phyloP scores from a whole-genome alignment of 2,888 invertebrate species.

The Papilio gigon region DNA sequence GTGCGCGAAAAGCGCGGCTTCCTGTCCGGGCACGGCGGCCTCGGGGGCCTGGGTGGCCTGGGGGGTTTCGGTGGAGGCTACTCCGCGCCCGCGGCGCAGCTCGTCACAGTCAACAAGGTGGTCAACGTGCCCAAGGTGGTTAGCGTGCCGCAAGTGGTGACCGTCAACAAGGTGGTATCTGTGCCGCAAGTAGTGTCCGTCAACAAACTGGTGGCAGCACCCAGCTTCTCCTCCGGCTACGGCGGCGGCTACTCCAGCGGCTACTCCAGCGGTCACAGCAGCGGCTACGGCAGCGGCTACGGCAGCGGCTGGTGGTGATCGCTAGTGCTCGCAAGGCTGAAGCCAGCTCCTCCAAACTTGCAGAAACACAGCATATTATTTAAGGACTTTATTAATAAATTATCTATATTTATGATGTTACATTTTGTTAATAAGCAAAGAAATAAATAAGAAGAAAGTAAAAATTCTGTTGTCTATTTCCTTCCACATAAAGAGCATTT shows the following conservation, averaged over 20 bases:
- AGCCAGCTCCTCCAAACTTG: neutral
- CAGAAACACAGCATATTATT: slow-evolving; percentile 1
- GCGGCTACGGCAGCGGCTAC: slow-evolving; percentile 42
- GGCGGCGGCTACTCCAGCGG: slow-evolving; percentile 34
- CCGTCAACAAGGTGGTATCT: slow-evolving; percentile 59
- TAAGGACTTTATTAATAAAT: slow-evolving; percentile 4
- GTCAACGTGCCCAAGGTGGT: slow-evolving; percentile 57
- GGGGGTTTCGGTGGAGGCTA: slow-evolving; percentile 40
- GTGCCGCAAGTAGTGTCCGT: slow-evolving; percentile 61
- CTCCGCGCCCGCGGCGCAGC: slow-evolving; percentile 51
- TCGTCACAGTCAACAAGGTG: slow-evolving; percentile 55
- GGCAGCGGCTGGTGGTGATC: slow-evolving; percentile 47
- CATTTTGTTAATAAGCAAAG: too few relatives aligned
- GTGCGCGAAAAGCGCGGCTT: slow-evolving; percentile 43
- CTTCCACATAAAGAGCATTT: too few relatives aligned
- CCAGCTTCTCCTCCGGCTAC: slow-evolving; percentile 15
- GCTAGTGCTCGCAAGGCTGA: neutral
- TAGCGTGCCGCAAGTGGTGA: slow-evolving; percentile 55
- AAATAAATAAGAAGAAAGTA: too few relatives aligned
- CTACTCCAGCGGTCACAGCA: slow-evolving; percentile 37
- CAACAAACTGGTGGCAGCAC: slow-evolving; percentile 57
- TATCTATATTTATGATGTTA: neutral
- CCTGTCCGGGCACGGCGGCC: slow-evolving; percentile 19
- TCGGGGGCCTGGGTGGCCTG: neutral
- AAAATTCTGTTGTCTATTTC: too few relatives aligned